These are phyloP conservation scores for Porites rus DNA, from an alignment of 92 coral and sea anemone genomes.

Conservation along the genomic window DNA sequence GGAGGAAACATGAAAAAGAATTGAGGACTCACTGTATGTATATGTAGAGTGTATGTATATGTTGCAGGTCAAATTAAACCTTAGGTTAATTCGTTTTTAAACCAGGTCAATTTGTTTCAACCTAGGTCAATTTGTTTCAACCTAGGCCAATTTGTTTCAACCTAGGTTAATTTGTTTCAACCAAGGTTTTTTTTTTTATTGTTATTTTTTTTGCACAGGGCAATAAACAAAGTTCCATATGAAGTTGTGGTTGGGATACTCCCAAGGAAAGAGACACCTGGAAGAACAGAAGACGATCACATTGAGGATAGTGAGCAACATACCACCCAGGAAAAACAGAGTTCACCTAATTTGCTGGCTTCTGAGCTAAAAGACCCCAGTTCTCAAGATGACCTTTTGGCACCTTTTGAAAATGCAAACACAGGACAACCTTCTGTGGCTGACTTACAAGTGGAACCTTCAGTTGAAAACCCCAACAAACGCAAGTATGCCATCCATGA, in stretches of 20 bases:
- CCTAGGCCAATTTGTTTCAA: too few species aligned
- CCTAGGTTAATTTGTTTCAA: too few species aligned
- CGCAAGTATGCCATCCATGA: not conserved
- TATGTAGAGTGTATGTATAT: too few species aligned
- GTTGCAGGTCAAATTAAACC: too few species aligned
- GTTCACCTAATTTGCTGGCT: constrained; percentile 6
- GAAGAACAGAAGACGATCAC: constrained; percentile 10
- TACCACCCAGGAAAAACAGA: constrained; percentile 17
- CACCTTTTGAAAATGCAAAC: constrained; percentile 15
- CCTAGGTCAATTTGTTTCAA: too few species aligned
- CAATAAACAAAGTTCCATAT: too few species aligned
- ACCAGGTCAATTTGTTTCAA: not conserved
- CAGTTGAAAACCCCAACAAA: constrained; percentile 21
- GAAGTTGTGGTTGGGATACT: not conserved
- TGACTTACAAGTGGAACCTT: constrained; percentile 32
- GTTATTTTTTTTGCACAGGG: too few species aligned
- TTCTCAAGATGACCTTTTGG: constrained; percentile 18
- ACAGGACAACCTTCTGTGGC: constrained; percentile 15
- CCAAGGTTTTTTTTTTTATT: too few species aligned
- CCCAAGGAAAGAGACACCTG: not conserved
- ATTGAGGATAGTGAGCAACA: constrained; percentile 4
- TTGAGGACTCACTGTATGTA: too few species aligned
- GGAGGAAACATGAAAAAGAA: too few species aligned
- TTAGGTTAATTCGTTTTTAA: constrained; percentile 17
- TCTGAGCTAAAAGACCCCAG: constrained; percentile 7